These are phyloP conservation scores for Hypothenemus hampei DNA, from an alignment of 1,140 invertebrate genomes.

Conservation along the genomic window DNA sequence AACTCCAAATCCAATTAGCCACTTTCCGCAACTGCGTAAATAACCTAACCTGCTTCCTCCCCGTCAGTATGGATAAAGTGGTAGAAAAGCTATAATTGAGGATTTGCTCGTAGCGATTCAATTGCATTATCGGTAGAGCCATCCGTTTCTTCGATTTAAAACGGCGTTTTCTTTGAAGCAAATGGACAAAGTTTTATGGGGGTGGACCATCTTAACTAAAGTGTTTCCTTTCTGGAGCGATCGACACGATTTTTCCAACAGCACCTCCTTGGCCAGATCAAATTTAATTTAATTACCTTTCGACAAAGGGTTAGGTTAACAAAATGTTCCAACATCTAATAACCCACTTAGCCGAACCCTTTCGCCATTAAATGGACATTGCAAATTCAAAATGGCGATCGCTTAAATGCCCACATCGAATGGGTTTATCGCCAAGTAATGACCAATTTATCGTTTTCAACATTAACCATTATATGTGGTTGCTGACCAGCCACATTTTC, in stretches of 20 bases:
- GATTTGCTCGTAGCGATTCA: constrained; percentile 12
- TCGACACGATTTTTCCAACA: not conserved
- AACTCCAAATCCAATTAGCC: constrained; percentile 4
- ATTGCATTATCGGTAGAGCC: constrained; percentile 15
- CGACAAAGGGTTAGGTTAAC: constrained; percentile 2
- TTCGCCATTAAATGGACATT: constrained; percentile 7
- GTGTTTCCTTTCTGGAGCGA: not conserved
- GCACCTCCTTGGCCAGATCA: constrained; percentile 2
- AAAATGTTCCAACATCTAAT: not conserved
- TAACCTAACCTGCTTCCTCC: constrained; percentile 4
- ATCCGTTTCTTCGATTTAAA: constrained; percentile 5
- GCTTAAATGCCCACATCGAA: constrained; percentile 4
- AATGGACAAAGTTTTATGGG: not conserved
- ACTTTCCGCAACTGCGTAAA: constrained; percentile 7
- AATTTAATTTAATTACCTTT: too few species aligned
- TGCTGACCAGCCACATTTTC: too few species aligned
- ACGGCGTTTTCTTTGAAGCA: not conserved
- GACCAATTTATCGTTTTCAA: too few species aligned
- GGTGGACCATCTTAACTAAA: not conserved
- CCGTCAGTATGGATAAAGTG: constrained; percentile 16
- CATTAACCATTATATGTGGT: too few species aligned
- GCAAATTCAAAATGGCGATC: constrained; percentile 8
- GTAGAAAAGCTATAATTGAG: constrained; percentile 18
- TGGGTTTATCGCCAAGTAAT: constrained; percentile 6
- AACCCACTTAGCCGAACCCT: not conserved